Evolutionary conservation across 2,888 invertebrate species (phyloP).

Genomic region (Acleris sparsana): DNA sequence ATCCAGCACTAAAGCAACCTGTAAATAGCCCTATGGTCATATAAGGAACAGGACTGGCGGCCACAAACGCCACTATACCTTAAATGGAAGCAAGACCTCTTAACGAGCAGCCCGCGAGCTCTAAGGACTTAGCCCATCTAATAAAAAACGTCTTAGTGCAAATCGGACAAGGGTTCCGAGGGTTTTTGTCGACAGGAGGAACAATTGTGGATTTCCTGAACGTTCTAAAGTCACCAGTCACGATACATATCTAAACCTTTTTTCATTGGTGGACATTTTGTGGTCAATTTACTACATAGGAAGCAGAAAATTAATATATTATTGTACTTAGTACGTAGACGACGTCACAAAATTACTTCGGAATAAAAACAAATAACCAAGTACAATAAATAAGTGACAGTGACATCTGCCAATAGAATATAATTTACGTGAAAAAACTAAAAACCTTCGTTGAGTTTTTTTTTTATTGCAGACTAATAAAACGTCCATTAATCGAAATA

Average conservation of each 20-base stretch:
- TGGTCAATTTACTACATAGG: background rate
- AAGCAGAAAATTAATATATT: no score
- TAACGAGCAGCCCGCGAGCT: conserved; percentile 60
- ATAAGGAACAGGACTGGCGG: conserved; percentile 51
- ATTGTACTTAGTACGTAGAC: no score
- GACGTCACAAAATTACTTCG: no score
- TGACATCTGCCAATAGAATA: no score
- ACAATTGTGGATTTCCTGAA: conserved; percentile 18
- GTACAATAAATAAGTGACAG: no score
- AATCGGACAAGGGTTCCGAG: conserved; percentile 20
- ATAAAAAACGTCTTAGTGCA: conserved; percentile 40
- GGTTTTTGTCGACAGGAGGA: conserved; percentile 18
- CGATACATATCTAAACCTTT: no score
- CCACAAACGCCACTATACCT: conserved; percentile 56
- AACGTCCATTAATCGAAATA: no score
- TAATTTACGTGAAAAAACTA: no score
- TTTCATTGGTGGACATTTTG: background rate
- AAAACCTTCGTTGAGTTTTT: no score
- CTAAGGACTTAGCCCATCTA: conserved; percentile 50
- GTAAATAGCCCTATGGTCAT: conserved; percentile 54
- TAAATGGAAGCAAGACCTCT: conserved; percentile 63
- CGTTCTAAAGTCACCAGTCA: background rate
- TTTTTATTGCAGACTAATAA: no score
- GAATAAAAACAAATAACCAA: no score
- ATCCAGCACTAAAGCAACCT: conserved; percentile 41